Base-by-base conservation (phyloP, 2,888 invertebrate species). In the Drosophila neoperkinsi region DNA sequence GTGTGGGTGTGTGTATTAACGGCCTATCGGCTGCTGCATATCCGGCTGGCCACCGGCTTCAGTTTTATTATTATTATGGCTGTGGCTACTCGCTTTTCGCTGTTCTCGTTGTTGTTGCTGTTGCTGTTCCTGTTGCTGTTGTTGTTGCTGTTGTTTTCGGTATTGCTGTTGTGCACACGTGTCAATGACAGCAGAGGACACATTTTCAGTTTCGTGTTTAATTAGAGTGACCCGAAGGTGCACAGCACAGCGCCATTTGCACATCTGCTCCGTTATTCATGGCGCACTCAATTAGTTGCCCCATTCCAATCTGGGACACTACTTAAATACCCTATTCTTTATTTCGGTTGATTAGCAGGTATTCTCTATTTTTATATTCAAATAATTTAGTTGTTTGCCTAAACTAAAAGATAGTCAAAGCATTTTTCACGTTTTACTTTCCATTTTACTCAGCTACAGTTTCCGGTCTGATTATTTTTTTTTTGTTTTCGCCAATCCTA, bases 121-220 rank as follows among this genome's bases (percentile, higher is more conserved):
- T 41, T 33, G 33, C 33, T 33, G 11, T 33, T 33, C 11, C 11
- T 16, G 21, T 41, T 72, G 71, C 50, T 64, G 56, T 28, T 65
- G 64, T 33, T 82, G 68, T 36, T 68, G 71, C 33, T 66, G 61
- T 41, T 72, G 73, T 53, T 64, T 55, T 28, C 63, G 64, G 36
- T 82, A 70, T 36, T 68, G 71, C 36, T 66, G 61, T 13, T 70
- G 71, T 53, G 71, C 85, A 83, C 87, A 86, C 89, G 89, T 86
- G 85, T 90, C 86, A 86, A 79, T 85, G 90, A 83, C 85, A 90
- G 84, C 72, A 74, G 57, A 66, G 84, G 81, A 84, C 86, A 86
- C 90, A 90, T 83, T 85, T 90, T 79, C 90, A 81, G 81, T 88
- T 86, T 86, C 84, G 82, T 81, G 90, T 87, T 90, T 87, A 87